Conservation (phyloP, 1,140 invertebrate species). For the Ips typographus region DNA sequence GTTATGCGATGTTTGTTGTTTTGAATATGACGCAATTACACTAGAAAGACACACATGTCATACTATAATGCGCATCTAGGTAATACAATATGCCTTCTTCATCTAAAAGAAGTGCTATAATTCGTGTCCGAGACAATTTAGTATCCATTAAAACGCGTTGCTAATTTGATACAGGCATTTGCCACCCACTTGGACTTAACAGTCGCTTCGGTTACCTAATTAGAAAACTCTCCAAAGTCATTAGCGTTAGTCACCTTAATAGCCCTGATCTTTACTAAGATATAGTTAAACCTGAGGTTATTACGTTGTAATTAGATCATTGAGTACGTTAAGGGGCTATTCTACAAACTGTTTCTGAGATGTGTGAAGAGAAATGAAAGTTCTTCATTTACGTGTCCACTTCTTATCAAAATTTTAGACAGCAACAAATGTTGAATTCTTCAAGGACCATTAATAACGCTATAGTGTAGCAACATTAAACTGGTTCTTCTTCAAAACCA, state of each 20-base stretch:
- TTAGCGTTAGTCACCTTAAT: conserved; percentile 12
- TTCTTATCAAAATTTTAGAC: no score
- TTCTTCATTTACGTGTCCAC: no score
- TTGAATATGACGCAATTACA: not conserved
- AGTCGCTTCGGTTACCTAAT: conserved; percentile 4
- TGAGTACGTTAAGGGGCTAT: no score
- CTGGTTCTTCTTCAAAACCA: conserved; percentile 4
- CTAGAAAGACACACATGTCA: not conserved
- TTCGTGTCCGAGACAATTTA: conserved; percentile 10
- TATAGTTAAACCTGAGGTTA: conserved; percentile 1
- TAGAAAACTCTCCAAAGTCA: conserved; percentile 7
- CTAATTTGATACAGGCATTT: conserved; percentile 11
- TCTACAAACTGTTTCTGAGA: no score
- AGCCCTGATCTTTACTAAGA: conserved; percentile 5
- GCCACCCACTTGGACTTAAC: conserved; percentile 10
- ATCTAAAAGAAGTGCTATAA: conserved; percentile 2
- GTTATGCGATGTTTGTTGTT: no score
- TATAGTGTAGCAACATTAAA: not conserved
- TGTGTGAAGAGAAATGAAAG: no score
- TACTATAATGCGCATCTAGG: not conserved
- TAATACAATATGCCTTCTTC: not conserved
- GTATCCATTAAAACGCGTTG: conserved; percentile 1
- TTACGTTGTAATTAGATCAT: conserved; percentile 1
- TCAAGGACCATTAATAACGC: no score
- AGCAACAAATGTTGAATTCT: no score